Evolutionary conservation across 2,113 vertebrate genomes (phyloP), one percentile per base, ranked within the genome.

Genomic region (Python bivittatus): DNA sequence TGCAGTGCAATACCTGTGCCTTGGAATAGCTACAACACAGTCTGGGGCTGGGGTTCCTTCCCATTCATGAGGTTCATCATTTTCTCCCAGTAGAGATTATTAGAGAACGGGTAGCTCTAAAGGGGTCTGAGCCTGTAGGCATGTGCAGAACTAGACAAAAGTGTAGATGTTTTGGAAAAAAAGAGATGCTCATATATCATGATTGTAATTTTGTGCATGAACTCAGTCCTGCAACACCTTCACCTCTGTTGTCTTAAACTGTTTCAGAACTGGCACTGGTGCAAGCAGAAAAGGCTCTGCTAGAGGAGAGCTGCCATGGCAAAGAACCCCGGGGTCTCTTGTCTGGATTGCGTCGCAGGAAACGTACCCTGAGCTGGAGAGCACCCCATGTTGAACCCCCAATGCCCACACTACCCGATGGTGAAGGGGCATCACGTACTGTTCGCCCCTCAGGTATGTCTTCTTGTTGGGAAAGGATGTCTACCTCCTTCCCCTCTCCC

Each of bases 251-350:
- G 72, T 79, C 72, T 68, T 68, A 38, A 79, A 42, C 1, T 38
- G 0, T 12, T 12, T 2, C 96, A 99, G 98, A 98, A 95, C 96
- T 97, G 33, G 98, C 99, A 72, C 98, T 99, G n/a, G 96, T 96
- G 93, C 98, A 98, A 94, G 96, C 98, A 0, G 98, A 99, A 96
- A 98, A 98, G 91, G 96, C 98, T 38, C 97, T 98, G 93, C 94
- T 98, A 0, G 98, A 99, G 84, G 98, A 98, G 17, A 94, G 94
- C 0, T 95, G 93, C 27, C 57, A 88, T 1, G 97, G 97, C 0
- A 97, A 96, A 2, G 98, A 98, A 0, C 68, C 96, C 0, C 96
- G 97, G 33, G 98, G 97, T 60, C 95, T 98, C 3, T 97, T 98
- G 1, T 97, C 97, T 0, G 93, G 96, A 48, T 94, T 98, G 94